Conservation (phyloP, 2,797 vertebrate species). For the Ctenosaura bakeri region DNA sequence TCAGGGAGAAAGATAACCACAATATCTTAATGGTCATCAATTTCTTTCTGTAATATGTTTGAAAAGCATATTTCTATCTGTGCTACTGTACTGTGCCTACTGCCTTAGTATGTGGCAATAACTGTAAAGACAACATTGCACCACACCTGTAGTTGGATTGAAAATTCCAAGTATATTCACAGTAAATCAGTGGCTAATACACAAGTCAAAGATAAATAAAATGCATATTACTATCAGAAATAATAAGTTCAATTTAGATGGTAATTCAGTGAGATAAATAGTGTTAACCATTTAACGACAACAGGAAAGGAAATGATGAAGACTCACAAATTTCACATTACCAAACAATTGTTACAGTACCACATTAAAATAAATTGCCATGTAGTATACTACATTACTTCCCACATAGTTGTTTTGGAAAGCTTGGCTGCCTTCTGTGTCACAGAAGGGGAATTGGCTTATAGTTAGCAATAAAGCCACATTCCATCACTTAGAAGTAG, state of each 20-base stretch:
- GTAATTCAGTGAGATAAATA: neutral
- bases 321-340: neutral
- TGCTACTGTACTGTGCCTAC: neutral
- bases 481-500: neutral
- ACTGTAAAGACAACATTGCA: slow-evolving; percentile 7
- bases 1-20: neutral
- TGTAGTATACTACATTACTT: neutral
- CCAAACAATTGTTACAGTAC: neutral
- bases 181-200: neutral
- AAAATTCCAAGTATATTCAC: slow-evolving; percentile 1
- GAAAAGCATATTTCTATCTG: neutral
- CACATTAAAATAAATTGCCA: slow-evolving; percentile 9
- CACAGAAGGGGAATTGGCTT: neutral
- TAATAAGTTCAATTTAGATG: neutral
- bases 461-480: neutral
- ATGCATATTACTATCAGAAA: neutral
- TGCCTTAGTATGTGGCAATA: neutral
- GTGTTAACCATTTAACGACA: neutral
- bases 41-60: neutral
- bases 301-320: neutral
- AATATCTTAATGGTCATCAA: neutral
- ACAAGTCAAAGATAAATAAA: neutral
- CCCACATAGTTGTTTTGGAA: neutral
- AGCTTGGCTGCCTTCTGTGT: neutral
- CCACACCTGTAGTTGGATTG: neutral